These are phyloP conservation scores for Muscicapa striata DNA, from an alignment of 2,797 vertebrate genomes.

Conservation along the genomic window DNA sequence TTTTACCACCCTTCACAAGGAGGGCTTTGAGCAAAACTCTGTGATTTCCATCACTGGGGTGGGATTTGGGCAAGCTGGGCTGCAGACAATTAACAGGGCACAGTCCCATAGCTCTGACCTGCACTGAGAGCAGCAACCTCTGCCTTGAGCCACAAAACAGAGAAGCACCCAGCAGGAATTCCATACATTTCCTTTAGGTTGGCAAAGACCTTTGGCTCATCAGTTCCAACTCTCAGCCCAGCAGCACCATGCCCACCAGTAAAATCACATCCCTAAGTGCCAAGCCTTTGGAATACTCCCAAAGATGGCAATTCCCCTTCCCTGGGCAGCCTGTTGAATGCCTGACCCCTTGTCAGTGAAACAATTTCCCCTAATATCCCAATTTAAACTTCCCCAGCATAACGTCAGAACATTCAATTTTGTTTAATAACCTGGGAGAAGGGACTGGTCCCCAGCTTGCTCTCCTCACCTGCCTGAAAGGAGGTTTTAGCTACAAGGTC, in stretches of 20 bases:
- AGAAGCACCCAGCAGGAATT: neutral
- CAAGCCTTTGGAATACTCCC: neutral
- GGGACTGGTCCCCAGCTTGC: neutral
- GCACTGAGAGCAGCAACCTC: fast-evolving
- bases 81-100: neutral
- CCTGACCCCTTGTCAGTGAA: neutral
- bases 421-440: neutral
- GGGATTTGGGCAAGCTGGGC: neutral
- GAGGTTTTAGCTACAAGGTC: fast-evolving
- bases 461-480: neutral
- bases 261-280: neutral
- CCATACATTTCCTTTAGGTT: neutral
- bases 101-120: too few species aligned
- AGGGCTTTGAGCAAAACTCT: neutral
- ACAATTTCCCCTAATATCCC: too few species aligned
- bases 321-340: neutral
- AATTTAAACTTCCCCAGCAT: neutral
- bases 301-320: neutral
- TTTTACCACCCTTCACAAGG: neutral
- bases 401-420: neutral
- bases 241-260: neutral
- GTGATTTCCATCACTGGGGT: neutral
- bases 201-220: neutral
- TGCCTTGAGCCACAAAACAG: fast-evolving
- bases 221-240: neutral